Percentiles rank a stretch among this genome's conserved stretches.
These are phyloP conservation scores for Xenus cinereus DNA, from an alignment of 2,113 vertebrate species.

Conservation along the genomic window DNA sequence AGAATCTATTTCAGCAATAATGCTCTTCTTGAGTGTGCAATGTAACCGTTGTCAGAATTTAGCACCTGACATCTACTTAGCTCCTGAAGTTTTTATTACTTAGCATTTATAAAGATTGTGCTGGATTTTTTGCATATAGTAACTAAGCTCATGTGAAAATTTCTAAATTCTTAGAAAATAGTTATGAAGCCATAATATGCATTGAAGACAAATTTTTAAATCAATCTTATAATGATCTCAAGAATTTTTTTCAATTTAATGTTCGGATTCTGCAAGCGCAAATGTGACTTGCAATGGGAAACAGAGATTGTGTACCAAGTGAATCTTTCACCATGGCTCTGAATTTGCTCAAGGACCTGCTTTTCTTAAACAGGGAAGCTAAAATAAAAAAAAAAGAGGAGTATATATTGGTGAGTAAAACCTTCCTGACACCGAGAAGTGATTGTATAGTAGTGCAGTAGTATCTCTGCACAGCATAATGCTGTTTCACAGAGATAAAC, in stretches of 20 bases:
- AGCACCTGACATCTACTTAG: background rate
- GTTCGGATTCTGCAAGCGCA: background rate
- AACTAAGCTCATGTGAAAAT: background rate
- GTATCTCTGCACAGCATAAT: background rate
- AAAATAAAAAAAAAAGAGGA: background rate
- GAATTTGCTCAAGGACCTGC: background rate
- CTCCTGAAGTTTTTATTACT: background rate
- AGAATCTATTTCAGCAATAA: slow-evolving; percentile 84
- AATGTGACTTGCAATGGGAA: background rate
- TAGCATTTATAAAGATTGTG: background rate
- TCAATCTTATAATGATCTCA: background rate
- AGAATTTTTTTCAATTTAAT: background rate
- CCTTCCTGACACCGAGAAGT: background rate
- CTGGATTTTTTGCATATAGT: background rate
- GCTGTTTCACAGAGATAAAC: background rate
- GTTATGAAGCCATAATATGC: background rate
- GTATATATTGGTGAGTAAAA: background rate
- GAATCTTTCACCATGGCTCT: background rate
- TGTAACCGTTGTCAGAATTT: background rate
- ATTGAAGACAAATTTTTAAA: background rate
- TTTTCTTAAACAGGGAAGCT: background rate
- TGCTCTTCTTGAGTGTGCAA: slow-evolving; percentile 30
- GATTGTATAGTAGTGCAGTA: background rate
- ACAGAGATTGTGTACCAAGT: background rate
- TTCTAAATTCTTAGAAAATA: background rate